Conservation (phyloP, 2,797 vertebrate genomes). For the Pyrocephalus nanus region DNA sequence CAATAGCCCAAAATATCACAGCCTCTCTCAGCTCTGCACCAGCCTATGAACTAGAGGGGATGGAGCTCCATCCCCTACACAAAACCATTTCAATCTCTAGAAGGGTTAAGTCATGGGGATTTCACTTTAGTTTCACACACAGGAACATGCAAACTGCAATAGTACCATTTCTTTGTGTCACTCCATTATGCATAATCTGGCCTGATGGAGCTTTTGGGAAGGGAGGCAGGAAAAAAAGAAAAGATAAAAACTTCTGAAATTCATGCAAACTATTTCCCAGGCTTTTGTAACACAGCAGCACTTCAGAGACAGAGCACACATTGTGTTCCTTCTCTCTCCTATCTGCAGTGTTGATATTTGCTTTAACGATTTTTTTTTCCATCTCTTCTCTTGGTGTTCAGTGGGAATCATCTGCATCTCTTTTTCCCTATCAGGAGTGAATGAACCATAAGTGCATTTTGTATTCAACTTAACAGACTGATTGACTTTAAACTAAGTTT, state of each 20-base stretch:
- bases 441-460: slow-evolving; percentile 27
- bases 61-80: not conserved
- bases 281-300: not conserved
- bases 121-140: not conserved
- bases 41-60: not conserved
- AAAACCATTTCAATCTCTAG: not conserved
- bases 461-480: slow-evolving; percentile 27
- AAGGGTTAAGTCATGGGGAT: not conserved
- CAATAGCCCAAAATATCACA: not conserved
- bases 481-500: slow-evolving; percentile 53
- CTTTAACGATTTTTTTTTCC: slow-evolving; percentile 40
- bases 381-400: slow-evolving; percentile 27
- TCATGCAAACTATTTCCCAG: not conserved
- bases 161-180: not conserved
- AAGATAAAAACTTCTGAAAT: slow-evolving; percentile 20
- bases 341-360: not conserved
- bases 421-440: slow-evolving; percentile 11
- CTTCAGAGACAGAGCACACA: not conserved
- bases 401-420: not conserved
- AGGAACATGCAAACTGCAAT: not conserved
- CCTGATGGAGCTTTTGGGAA: not conserved
- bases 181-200: not conserved
- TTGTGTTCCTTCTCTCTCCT: not conserved
- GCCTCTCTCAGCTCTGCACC: not conserved
- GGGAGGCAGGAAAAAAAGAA: not conserved